Base-by-base conservation (phyloP, 2,797 vertebrate species). In the Sarcophilus harrisii region DNA sequence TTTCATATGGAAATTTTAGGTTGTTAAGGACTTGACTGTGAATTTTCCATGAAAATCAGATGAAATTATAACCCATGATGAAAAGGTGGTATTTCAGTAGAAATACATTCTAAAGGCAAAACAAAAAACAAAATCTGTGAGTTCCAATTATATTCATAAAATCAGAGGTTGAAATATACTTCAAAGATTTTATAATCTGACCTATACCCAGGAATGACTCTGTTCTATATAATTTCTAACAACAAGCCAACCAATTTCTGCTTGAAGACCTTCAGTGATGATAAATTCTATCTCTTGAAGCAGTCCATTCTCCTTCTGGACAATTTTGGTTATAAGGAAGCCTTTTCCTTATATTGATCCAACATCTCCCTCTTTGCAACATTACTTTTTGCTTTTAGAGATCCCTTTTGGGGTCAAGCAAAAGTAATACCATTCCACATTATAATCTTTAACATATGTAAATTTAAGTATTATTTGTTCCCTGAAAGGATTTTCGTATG, bases 91-190 rank as follows among this genome's bases (percentile, higher is more conserved):
- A 11, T 87, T 87, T 49, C 38, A 28, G 21, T 4, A 11, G 73
- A 45, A 87, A 87, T 49, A 45, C 45, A 90, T 5, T 92, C 60
- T 55, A 58, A 92, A 92, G 54, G 57, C 57, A 95, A 90, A 92
- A 54, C 10, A 45, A 32, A 10, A 0, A 62, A 6, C 32, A 55
- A 54, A 14, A 38, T n/a, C 52, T 21, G 49, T 62, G 5, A 0
- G 30, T 8, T 1, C 2, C 4, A 58, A 29, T 0, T 0, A 16
- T 5, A 90, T 11, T 30, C 60, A 93, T 9, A 94, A 57, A 38
- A 93, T 32, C 12, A 55, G 12, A 32, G 8, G 24, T 87, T 87
- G 38, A 45, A 87, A 87, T 81, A 10, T 21, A 87, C 38, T 21
- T 87, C 38, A 49, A 49, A 87, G 38, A 27, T 27, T 21, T 87